Percentiles rank a stretch among this genome's conserved stretches.
phyloP scores from a whole-genome alignment of 2,113 vertebrate genomes.

The Scatophagus argus region DNA sequence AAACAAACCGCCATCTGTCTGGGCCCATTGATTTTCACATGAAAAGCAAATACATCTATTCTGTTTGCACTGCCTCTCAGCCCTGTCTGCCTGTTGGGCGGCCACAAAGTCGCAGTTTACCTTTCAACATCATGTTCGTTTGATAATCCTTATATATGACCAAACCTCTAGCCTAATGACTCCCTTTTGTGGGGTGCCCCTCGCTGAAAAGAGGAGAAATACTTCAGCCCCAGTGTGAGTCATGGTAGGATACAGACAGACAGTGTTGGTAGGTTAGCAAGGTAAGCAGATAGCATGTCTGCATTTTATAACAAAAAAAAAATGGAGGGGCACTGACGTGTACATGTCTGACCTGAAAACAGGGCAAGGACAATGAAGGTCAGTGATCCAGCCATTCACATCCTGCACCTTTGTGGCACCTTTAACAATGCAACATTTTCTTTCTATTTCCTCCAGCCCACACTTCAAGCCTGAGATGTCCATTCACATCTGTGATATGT shows the following conservation, averaged over 20 bases:
- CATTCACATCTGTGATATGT: conserved; percentile 38
- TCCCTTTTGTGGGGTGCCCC: conserved; percentile 41
- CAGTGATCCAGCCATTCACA: conserved; percentile 13
- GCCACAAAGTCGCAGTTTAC: conserved; percentile 63
- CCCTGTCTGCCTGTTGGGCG: conserved; percentile 58
- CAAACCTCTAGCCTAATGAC: conserved; percentile 41
- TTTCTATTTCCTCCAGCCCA: background rate
- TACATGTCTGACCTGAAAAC: conserved; percentile 6
- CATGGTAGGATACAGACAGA: conserved; percentile 8
- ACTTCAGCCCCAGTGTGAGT: conserved; percentile 47
- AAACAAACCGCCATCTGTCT: conserved; percentile 81
- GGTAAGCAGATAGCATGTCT: conserved; percentile 31
- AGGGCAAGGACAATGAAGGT: conserved; percentile 39
- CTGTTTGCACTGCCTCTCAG: conserved; percentile 71
- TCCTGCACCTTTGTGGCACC: conserved; percentile 27
- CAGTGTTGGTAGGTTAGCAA: background rate
- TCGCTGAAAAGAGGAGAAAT: conserved; percentile 33
- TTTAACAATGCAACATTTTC: conserved; percentile 35
- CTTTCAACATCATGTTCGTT: conserved; percentile 71
- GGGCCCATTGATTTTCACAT: conserved; percentile 80
- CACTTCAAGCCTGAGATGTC: conserved; percentile 28
- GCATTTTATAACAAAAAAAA: conserved; percentile 43
- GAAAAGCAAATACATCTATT: conserved; percentile 81
- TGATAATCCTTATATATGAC: conserved; percentile 67
- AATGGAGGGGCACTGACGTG: conserved; percentile 6